phyloP scores from a whole-genome alignment of 2,113 vertebrate species.

The Phylloscopus trochiloides region DNA sequence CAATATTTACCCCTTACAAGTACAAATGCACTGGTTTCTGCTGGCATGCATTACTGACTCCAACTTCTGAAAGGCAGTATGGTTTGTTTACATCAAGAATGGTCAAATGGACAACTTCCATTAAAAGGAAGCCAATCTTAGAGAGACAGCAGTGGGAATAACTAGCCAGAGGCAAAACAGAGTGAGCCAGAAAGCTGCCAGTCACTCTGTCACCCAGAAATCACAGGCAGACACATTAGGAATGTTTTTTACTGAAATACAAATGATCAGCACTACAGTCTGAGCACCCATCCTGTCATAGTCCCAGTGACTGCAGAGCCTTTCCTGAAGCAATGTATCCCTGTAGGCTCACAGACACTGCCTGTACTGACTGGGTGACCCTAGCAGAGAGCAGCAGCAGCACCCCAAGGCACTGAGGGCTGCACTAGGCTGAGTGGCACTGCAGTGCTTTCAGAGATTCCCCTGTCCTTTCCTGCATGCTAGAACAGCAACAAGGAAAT shows the following conservation, averaged over 20 bases:
- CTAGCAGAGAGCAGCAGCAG: neutral
- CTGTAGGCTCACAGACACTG: neutral
- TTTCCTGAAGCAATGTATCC: neutral
- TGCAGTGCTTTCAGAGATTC: neutral
- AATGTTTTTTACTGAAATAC: neutral
- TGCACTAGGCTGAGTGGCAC: neutral
- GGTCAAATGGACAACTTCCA: neutral
- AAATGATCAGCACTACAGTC: neutral
- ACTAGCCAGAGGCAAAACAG: neutral
- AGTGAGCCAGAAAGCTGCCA: neutral
- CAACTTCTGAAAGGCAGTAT: neutral
- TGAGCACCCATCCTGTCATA: neutral
- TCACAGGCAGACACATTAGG: neutral
- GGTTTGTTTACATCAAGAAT: neutral
- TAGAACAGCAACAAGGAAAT: neutral
- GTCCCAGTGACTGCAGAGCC: neutral
- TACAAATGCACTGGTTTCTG: neutral
- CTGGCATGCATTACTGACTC: neutral
- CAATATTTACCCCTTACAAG: neutral
- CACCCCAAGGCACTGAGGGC: neutral
- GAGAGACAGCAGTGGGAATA: neutral
- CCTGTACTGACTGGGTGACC: neutral
- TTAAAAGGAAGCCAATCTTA: neutral
- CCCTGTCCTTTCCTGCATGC: neutral
- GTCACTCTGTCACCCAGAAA: neutral